These are phyloP conservation scores for Megaleporinus macrocephalus DNA, from an alignment of 2,113 vertebrate genomes.

Conservation along the genomic window DNA sequence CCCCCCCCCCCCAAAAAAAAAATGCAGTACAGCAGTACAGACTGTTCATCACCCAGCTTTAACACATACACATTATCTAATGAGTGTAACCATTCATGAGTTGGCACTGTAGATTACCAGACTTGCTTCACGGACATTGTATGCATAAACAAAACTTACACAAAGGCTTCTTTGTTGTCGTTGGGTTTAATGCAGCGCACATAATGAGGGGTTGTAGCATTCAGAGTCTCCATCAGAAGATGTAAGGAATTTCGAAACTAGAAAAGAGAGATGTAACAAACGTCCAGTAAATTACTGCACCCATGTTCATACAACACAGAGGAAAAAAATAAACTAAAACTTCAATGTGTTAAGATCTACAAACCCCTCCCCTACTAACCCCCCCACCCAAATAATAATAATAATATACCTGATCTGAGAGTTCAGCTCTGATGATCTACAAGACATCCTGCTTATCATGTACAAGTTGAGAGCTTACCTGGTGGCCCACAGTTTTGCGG, in stretches of 20 bases:
- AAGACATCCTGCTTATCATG: not conserved
- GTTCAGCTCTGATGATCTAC: not conserved
- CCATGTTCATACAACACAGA: not conserved
- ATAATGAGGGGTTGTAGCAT: constrained; percentile 92
- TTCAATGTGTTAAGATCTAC: not conserved
- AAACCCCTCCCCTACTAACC: no score
- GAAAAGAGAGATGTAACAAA: constrained; percentile 2
- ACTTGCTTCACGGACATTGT: not conserved
- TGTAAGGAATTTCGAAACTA: constrained; percentile 93
- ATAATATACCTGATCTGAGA: no score
- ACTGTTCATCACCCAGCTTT: no score
- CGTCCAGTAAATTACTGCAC: not conserved
- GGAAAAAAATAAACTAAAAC: not conserved
- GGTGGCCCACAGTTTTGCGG: constrained; percentile 90
- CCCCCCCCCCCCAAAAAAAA: no score
- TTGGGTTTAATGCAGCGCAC: constrained; percentile 98
- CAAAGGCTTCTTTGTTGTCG: constrained; percentile 87
- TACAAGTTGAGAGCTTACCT: constrained; percentile 76
- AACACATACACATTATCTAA: not conserved
- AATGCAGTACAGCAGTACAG: no score
- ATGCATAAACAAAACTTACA: constrained; percentile 78
- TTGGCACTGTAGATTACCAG: not conserved
- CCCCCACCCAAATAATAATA: no score
- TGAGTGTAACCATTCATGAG: not conserved
- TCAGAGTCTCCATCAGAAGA: constrained; percentile 94